phyloP scores from a whole-genome alignment of 2,797 vertebrate species.

The Ibycter americanus region DNA sequence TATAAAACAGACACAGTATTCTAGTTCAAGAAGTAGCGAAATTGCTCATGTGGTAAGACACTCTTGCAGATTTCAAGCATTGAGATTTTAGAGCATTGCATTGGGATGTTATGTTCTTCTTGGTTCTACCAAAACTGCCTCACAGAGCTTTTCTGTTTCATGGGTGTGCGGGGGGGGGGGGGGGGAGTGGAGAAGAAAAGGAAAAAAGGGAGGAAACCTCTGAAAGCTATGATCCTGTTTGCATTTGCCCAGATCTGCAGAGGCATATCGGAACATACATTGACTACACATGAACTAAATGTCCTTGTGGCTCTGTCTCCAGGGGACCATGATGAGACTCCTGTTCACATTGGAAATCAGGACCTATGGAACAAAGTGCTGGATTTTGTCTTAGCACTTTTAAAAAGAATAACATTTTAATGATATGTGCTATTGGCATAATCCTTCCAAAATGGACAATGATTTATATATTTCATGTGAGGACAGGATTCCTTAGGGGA shows the following conservation, averaged over 20 bases:
- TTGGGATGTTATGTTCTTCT: not conserved
- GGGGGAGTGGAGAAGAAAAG: no score
- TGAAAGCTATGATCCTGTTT: not conserved
- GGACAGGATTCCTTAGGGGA: conserved; percentile 76
- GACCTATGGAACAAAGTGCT: conserved; percentile 19
- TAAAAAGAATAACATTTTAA: conserved; percentile 75
- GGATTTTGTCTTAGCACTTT: conserved; percentile 68
- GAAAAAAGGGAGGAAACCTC: not conserved
- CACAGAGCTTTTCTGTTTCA: not conserved
- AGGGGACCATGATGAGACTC: not conserved
- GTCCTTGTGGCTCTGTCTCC: not conserved
- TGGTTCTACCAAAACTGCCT: not conserved
- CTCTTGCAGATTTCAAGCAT: not conserved
- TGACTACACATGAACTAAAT: conserved; percentile 6
- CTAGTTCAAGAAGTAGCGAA: not conserved
- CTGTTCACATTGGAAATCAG: not conserved
- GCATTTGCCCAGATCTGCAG: not conserved
- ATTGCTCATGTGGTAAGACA: not conserved
- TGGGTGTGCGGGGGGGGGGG: no score
- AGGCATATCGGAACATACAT: not conserved
- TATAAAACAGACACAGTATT: not conserved
- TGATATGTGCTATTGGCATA: conserved; percentile 68
- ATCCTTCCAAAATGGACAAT: conserved; percentile 76
- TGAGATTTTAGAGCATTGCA: not conserved
- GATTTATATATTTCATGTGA: conserved; percentile 78